These are phyloP conservation scores for Castor canadensis DNA, from an alignment of 2,113 vertebrate species.

Conservation along the genomic window DNA sequence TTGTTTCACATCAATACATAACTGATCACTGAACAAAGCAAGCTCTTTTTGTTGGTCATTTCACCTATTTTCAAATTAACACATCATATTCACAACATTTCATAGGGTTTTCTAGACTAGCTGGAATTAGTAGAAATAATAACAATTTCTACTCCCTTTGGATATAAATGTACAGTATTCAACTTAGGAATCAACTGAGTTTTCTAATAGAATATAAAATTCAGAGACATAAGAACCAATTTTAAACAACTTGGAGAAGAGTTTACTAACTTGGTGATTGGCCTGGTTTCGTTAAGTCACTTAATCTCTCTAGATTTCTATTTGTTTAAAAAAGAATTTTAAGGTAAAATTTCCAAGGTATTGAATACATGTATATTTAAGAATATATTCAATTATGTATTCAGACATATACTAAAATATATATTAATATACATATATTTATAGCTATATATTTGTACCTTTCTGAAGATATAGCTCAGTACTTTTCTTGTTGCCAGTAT, in stretches of 20 bases:
- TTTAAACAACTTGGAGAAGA: background rate
- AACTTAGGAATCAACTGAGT: background rate
- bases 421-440: background rate
- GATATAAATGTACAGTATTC: background rate
- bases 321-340: conserved; percentile 4
- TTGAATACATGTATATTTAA: background rate
- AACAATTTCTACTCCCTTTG: background rate
- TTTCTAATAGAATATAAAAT: background rate
- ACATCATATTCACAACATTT: background rate
- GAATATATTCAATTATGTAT: background rate
- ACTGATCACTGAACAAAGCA: background rate
- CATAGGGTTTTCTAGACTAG: background rate
- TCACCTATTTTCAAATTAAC: background rate
- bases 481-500: background rate
- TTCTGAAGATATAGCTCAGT: background rate
- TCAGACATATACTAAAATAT: no score
- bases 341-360: background rate
- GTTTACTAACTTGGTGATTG: background rate
- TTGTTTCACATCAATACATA: background rate
- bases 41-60: background rate
- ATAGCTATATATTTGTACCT: background rate
- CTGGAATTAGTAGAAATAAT: background rate
- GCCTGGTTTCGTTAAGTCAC: background rate
- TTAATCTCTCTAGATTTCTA: background rate
- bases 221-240: background rate